A percentile compares a stretch with the other conserved stretches of the same genome.
phyloP scores from a whole-genome alignment of 2,113 vertebrate species.

The Python bivittatus region DNA sequence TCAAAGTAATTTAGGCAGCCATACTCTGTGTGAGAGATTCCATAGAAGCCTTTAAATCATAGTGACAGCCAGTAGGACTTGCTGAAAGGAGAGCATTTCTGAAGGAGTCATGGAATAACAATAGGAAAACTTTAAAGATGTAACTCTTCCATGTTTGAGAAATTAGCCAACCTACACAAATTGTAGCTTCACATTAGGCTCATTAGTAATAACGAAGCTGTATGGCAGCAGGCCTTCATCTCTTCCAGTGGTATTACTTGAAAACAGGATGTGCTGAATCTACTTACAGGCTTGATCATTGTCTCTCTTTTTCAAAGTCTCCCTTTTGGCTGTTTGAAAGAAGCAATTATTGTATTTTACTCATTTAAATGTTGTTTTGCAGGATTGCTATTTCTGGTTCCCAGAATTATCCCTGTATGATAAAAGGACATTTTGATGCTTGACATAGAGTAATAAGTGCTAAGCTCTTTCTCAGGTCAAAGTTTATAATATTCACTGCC shows the following conservation, averaged over 20 bases:
- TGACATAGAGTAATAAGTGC: not conserved
- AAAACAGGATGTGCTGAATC: not conserved
- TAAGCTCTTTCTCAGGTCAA: not conserved
- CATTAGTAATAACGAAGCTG: not conserved
- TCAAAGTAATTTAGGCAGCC: constrained; percentile 76
- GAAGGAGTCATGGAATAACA: constrained; percentile 63
- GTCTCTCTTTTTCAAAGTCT: not conserved
- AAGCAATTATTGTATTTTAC: not conserved
- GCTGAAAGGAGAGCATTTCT: constrained; percentile 70
- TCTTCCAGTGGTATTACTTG: not conserved
- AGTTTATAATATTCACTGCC: not conserved
- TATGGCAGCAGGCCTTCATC: not conserved
- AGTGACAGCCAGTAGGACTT: constrained; percentile 75
- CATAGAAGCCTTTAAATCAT: constrained; percentile 78
- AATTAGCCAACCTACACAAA: constrained; percentile 42
- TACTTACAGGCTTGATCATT: not conserved
- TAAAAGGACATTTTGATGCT: not conserved
- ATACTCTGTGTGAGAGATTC: constrained; percentile 71
- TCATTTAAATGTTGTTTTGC: not conserved
- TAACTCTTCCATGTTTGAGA: constrained; percentile 17
- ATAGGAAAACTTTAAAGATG: constrained; percentile 34
- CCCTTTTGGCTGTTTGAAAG: not conserved
- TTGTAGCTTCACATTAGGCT: constrained; percentile 2
- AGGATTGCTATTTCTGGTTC: not conserved
- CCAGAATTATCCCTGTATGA: not conserved